Conservation (phyloP, 2,797 vertebrate genomes). For the Galagoides demidoff region DNA sequence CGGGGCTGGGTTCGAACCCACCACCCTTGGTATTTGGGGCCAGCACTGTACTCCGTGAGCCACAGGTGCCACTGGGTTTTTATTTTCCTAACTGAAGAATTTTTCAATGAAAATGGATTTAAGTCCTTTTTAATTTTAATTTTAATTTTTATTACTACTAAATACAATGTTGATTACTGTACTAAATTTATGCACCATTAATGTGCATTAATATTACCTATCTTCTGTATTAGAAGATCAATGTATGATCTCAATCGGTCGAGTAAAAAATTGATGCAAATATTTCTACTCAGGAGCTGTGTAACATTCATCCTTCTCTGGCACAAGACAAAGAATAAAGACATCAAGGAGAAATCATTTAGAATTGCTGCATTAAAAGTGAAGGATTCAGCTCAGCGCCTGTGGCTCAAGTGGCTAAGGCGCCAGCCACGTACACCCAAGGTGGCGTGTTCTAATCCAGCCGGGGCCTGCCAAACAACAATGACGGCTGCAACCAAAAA, state of each 20-base stretch:
- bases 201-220: background rate
- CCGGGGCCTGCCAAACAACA: too few species aligned
- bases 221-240: background rate
- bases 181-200: background rate
- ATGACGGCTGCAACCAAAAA: too few species aligned
- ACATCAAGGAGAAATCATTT: background rate
- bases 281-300: background rate
- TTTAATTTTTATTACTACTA: background rate
- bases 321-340: background rate
- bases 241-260: background rate
- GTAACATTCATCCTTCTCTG: background rate
- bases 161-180: conserved; percentile 12
- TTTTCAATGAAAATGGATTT: conserved; percentile 41
- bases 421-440: too few species aligned
- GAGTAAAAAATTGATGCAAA: conserved; percentile 16
- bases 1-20: too few species aligned
- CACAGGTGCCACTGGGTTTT: background rate
- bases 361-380: background rate
- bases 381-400: background rate
- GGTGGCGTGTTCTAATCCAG: too few species aligned
- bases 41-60: too few species aligned
- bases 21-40: too few species aligned
- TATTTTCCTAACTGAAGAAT: conserved; percentile 27
- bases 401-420: too few species aligned
- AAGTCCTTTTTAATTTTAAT: background rate